Conservation (phyloP, 1,140 invertebrate species). For the Drosophila bipectinata region DNA sequence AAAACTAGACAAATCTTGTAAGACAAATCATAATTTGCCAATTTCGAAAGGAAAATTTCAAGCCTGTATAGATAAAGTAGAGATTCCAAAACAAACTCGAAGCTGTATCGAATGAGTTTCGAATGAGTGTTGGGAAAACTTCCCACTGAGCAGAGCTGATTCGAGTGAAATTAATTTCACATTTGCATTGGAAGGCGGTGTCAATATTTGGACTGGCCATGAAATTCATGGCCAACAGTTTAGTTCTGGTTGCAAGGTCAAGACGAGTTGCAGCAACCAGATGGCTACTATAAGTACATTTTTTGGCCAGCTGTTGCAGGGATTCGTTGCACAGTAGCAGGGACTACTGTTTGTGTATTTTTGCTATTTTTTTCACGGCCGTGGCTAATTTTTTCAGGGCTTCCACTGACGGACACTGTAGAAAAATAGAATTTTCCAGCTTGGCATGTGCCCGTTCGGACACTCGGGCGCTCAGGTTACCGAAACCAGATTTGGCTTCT, state of each 20-base stretch:
- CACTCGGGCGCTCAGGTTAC: constrained; percentile 22
- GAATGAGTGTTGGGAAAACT: constrained; percentile 22
- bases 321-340: constrained; percentile 51
- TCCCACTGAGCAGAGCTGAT: constrained; percentile 56
- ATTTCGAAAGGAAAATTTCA: no score
- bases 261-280: constrained; percentile 34
- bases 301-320: constrained; percentile 27
- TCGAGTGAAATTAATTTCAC: constrained; percentile 69
- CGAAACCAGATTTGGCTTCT: not conserved
- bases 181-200: constrained; percentile 52
- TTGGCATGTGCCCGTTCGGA: constrained; percentile 42
- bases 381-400: constrained; percentile 51
- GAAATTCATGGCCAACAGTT: constrained; percentile 51
- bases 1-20: no score
- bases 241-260: constrained; percentile 79
- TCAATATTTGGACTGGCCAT: constrained; percentile 74
- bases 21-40: no score
- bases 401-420: not conserved
- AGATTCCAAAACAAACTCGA: not conserved
- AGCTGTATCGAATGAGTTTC: constrained; percentile 43
- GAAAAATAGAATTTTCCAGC: constrained; percentile 5
- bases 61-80: not conserved
- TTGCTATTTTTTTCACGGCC: constrained; percentile 27
- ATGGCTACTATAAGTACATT: constrained; percentile 17
- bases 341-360: constrained; percentile 39